Conservation (phyloP, 2,113 vertebrate genomes). For the Archilochus colubris region DNA sequence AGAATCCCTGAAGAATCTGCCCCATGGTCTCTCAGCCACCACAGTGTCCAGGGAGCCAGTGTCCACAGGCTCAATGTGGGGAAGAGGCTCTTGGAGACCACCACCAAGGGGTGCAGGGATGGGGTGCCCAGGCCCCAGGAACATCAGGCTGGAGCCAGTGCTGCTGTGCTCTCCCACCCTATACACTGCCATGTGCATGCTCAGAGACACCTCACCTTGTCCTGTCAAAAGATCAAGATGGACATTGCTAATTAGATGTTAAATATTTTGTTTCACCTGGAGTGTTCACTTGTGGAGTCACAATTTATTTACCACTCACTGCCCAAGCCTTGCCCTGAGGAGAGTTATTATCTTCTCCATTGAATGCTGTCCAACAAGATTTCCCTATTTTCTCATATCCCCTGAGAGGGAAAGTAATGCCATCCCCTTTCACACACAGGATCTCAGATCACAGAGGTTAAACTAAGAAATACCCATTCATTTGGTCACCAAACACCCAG, state of each 20-base stretch:
- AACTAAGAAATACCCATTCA: neutral
- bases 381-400: neutral
- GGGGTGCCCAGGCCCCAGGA: fast-evolving
- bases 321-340: neutral
- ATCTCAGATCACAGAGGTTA: neutral
- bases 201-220: neutral
- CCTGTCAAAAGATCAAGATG: neutral
- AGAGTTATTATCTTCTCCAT: neutral
- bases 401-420: neutral
- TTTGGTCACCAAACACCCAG: too few species aligned
- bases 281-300: neutral
- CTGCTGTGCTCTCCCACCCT: neutral
- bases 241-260: neutral
- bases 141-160: neutral
- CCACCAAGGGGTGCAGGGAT: neutral
- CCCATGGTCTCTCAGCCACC: neutral
- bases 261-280: neutral
- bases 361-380: neutral
- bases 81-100: neutral
- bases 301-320: neutral
- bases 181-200: fast-evolving
- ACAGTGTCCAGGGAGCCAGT: fast-evolving
- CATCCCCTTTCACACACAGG: neutral
- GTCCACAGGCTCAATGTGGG: too few species aligned
- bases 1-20: neutral